Percentiles rank a stretch among this genome's conserved stretches.
phyloP scores from a whole-genome alignment of 2,888 invertebrate species.

The Isotomurus palustris region DNA sequence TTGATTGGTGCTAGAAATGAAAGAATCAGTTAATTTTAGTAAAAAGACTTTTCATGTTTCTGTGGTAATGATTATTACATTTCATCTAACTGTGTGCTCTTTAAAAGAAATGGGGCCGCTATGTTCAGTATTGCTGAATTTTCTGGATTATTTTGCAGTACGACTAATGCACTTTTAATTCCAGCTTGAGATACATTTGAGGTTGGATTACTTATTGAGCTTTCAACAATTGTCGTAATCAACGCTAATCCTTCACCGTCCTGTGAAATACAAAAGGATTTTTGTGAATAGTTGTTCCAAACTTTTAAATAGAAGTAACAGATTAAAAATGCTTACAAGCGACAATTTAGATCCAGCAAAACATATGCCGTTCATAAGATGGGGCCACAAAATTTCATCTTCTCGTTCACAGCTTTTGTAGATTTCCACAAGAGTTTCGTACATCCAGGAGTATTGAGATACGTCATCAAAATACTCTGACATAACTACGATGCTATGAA shows the following conservation, averaged over 20 bases:
- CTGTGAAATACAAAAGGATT: constrained; percentile 18
- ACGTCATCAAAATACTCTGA: constrained; percentile 72
- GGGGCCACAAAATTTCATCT: constrained; percentile 71
- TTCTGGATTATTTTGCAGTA: constrained; percentile 39
- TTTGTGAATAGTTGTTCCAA: neutral
- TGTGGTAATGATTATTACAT: constrained; percentile 25
- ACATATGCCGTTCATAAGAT: constrained; percentile 62
- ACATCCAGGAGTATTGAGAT: constrained; percentile 74
- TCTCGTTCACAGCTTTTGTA: constrained; percentile 63
- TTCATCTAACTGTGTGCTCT: constrained; percentile 40
- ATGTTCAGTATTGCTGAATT: constrained; percentile 28
- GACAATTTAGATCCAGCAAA: constrained; percentile 58
- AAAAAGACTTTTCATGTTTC: too few relatives aligned
- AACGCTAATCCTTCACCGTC: constrained; percentile 32
- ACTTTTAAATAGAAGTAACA: neutral
- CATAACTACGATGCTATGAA: constrained; percentile 63
- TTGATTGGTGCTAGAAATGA: constrained; percentile 25
- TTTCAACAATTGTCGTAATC: constrained; percentile 38
- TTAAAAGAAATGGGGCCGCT: constrained; percentile 35
- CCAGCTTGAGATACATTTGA: constrained; percentile 36
- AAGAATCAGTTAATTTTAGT: too few relatives aligned
- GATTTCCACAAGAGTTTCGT: constrained; percentile 64
- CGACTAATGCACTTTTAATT: constrained; percentile 35
- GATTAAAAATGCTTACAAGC: constrained; percentile 21
- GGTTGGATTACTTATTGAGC: constrained; percentile 24